Evolutionary conservation across 37 sponge, comb jelly and placozoan genomes (phyloP), one percentile per base, ranked within the genome.

Genomic region (Corticium candelabrum): DNA sequence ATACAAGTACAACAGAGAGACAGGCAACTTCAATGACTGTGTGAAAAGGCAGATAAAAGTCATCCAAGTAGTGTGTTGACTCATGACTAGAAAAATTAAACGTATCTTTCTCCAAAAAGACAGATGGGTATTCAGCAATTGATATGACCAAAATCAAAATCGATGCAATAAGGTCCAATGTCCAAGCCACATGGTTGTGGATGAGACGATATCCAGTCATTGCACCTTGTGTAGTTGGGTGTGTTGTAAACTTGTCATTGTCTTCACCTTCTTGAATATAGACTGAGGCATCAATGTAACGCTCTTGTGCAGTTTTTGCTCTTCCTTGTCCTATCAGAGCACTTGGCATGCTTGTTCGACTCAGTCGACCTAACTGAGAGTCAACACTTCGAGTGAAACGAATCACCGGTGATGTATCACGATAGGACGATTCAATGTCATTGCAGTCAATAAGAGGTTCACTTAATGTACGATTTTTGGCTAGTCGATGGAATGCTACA

Each of bases 231-330:
- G 34, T 74, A 11, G 32, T 31, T 2, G 91, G 88, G 31, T 85
- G 91, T 35, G 72, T 33, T 30, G 40, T 72, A 39, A 93, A 89
- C 74, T 84, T 93, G 39, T 88, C 87, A 41, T 93, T 89, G 70
- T 87, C 87, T 37, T 84, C 88, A 38, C 93, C 93, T 41, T 93
- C 91, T 5, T 74, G 71, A 7, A 89, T 68, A 31, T 87, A 89
- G 1, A 89, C 39, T 3, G 90, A 87, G 27, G 93, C 93, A 41
- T 89, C 83, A 21, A 50, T 11, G 21, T 21, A 27, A 21, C 62
- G 62, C 21, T 50, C 62, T 11, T 21, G 62, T 50, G 11, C 15
- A 27, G 62, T 27, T 21, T 11, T 50, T 21, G 21, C 62, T 27
- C 62, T 50, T 50, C 62, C 62, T n/a, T n/a, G n/a, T n/a, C n/a